Base-by-base conservation (phyloP, 2,888 invertebrate species). In the Tortrix viridana region DNA sequence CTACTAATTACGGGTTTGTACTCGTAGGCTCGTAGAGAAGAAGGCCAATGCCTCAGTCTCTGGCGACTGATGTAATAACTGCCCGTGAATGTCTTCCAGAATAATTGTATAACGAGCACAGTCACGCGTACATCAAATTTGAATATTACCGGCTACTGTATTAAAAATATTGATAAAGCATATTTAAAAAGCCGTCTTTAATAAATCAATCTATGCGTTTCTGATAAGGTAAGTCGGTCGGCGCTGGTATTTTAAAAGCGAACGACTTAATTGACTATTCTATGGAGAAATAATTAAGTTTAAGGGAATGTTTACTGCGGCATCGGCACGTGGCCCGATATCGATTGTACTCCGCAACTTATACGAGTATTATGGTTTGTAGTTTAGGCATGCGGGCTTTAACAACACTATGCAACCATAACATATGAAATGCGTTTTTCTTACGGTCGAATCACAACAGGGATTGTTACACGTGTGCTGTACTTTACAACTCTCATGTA, bases 141-240 rank as follows among this genome's bases (percentile, higher is more conserved):
- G 79, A 89, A 89, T 88, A 81, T 85, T 83, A 88, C 82, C 79
- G 74, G 90, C 91, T 92, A 89, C 91, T 83, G 91, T 89, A 87
- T 89, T 89, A 87, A 88, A 82, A 88, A 88, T 87, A 89, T 89
- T 88, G 90, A 91, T 91, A 89, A 88, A 81, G 79, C 77, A 82
- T 85, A 87, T 86, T 88, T 86, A 84, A 84, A 80, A 53, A 58
- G 82, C 83, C 77, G 81, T 85, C 76, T 83, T 84, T 89, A 88
- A 87, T 90, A 88, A 89, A 86, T 86, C 86, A 86, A 84, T 87
- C 80, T 80, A 87, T 85, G 83, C 79, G 76, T 84, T 81, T 76
- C 75, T 78, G 88, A 88, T 88, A 88, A 86, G 80, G 71, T 78
- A 76, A 80, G 76, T 76, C 74, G 69, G 72, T 68, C 75, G 76